Evolutionary conservation across 2,797 vertebrate genomes (phyloP).

Genomic region (Brachyalestes nurse): DNA sequence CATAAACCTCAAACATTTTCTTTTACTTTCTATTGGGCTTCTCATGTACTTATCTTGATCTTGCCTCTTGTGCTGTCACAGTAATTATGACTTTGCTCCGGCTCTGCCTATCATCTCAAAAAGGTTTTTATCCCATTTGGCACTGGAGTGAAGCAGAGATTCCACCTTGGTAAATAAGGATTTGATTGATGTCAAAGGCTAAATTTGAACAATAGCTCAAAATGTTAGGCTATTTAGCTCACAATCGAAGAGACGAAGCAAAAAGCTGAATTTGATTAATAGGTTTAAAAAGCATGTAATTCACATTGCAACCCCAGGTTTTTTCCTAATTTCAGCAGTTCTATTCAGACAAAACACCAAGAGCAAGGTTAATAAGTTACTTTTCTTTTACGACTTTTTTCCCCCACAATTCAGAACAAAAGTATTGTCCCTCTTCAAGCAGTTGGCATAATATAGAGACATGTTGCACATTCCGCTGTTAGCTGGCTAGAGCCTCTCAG

Average conservation of each 20-base stretch:
- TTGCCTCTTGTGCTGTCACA: neutral
- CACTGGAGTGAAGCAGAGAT: neutral
- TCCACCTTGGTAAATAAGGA: slow-evolving; percentile 35
- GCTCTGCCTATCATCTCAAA: slow-evolving; percentile 25
- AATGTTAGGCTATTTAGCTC: slow-evolving; percentile 38
- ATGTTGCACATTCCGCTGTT: slow-evolving; percentile 31
- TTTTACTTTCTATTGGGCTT: neutral
- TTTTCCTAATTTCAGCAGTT: slow-evolving; percentile 16
- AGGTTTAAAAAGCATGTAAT: slow-evolving; percentile 10
- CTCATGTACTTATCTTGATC: neutral
- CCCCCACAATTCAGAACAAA: neutral
- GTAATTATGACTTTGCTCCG: slow-evolving; percentile 29
- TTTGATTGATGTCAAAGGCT: slow-evolving; percentile 41
- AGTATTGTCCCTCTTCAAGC: neutral
- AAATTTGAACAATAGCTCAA: slow-evolving; percentile 37
- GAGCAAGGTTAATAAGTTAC: slow-evolving; percentile 10
- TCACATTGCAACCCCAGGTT: neutral
- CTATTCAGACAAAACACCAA: neutral
- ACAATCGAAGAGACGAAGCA: slow-evolving; percentile 8
- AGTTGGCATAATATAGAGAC: slow-evolving; percentile 6
- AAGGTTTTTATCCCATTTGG: slow-evolving; percentile 22
- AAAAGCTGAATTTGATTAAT: slow-evolving; percentile 24
- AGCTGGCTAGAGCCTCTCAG: slow-evolving; percentile 34
- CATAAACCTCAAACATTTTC: neutral
- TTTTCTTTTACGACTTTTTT: slow-evolving; percentile 15